Evolutionary conservation across 1,140 invertebrate species (phyloP).

Genomic region (Episyrphus balteatus): DNA sequence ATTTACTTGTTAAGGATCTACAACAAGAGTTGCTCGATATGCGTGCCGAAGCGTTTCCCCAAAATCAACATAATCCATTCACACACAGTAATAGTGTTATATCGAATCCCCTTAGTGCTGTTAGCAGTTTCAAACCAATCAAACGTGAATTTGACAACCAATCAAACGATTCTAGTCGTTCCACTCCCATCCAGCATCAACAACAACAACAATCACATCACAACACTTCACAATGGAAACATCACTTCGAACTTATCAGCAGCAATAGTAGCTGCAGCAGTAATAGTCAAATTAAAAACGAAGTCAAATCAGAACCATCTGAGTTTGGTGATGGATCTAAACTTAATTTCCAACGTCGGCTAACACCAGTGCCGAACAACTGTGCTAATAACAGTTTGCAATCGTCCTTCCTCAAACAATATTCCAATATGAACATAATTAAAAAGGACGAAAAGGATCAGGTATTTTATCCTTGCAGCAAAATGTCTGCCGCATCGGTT

Average conservation of each 20-base stretch:
- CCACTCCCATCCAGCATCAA: background rate
- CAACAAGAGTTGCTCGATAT: conserved; percentile 25
- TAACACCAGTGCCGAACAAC: conserved; percentile 16
- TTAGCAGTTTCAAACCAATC: too few species aligned
- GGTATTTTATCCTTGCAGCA: too few species aligned
- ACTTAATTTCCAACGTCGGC: background rate
- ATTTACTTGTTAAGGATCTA: conserved; percentile 29
- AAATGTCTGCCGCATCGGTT: too few species aligned
- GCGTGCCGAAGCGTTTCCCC: conserved; percentile 8
- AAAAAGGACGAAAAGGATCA: too few species aligned
- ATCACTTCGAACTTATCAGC: background rate
- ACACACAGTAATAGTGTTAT: background rate
- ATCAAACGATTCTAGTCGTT: too few species aligned
- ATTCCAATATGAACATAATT: background rate
- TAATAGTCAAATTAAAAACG: conserved; percentile 16
- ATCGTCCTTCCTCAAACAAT: background rate
- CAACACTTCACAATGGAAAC: background rate
- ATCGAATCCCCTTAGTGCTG: background rate
- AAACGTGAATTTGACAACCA: too few species aligned
- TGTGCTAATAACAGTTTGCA: conserved; percentile 10
- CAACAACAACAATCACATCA: background rate
- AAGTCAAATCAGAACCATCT: conserved; percentile 23
- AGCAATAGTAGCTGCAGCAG: background rate
- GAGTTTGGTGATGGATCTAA: conserved; percentile 7
- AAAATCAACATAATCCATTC: background rate